phyloP scores from a whole-genome alignment of 2,888 invertebrate species.

The Plebejus anna region DNA sequence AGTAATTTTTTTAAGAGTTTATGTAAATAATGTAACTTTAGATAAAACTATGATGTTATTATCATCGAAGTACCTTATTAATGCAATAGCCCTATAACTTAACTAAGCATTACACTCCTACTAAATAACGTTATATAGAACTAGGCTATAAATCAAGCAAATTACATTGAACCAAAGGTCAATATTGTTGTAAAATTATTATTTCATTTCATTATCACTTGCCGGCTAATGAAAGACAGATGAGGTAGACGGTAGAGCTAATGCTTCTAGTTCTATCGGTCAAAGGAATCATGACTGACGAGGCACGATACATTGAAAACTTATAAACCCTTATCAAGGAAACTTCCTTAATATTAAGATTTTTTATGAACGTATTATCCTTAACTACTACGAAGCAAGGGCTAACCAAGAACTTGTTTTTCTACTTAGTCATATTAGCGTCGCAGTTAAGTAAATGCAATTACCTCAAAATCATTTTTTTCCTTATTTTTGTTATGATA shows the following conservation, averaged over 20 bases:
- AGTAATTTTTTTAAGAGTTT: neutral
- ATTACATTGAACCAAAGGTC: slow-evolving; percentile 19
- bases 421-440: slow-evolving; percentile 1
- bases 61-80: neutral
- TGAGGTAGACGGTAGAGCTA: neutral
- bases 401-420: neutral
- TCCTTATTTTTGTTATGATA: slow-evolving; percentile 8
- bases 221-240: neutral
- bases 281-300: neutral
- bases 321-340: neutral
- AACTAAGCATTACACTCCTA: neutral
- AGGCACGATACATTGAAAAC: neutral
- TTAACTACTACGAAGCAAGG: neutral
- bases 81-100: slow-evolving; percentile 9
- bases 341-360: neutral
- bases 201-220: slow-evolving; percentile 21
- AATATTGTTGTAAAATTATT: slow-evolving; percentile 16
- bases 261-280: neutral
- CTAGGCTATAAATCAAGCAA: slow-evolving; percentile 4
- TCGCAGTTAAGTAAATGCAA: neutral
- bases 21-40: neutral
- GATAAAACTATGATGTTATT: neutral
- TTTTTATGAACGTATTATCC: neutral
- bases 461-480: neutral
- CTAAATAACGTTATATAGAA: slow-evolving; percentile 14